Base-by-base conservation (phyloP, 2,888 invertebrate species). In the Melolontha melolontha region DNA sequence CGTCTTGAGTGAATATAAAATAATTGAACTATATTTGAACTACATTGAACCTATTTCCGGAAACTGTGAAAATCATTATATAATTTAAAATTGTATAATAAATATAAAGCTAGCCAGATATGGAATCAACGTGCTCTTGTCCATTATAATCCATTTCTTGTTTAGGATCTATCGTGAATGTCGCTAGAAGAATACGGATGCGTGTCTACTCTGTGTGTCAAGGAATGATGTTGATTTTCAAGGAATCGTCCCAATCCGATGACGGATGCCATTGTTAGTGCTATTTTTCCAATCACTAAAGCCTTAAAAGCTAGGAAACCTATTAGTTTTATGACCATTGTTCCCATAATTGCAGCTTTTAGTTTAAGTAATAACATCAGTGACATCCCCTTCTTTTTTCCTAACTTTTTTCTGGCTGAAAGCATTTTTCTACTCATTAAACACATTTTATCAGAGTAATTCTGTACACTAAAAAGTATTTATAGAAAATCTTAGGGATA, bases 261-360 rank as follows among this genome's bases (percentile, higher is more conserved):
- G 70, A 94, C 87, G 68, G 88, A 89, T 62, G 93, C 90, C 72
- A 94, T 88, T 65, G 93, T 85, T 17, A 95, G 86, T 2, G 94
- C 94, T 70, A 94, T 89, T 86, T 95, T 95, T 76, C 93, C 93
- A 75, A 94, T 87, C 78, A 94, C 84, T 74, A 95, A 86, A 71
- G 94, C 94, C 87, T 95, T 94, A 87, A 94, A 88, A 47, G 94
- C 93, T 51, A 94, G 87, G 71, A 94, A 86, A 64, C 93, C 94
- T 77, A 94, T 88, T 75, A 86, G 87, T 74, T 91, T 94, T 67
- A 94, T 87, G 77, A 91, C 90, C 74, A 94, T 84, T 34, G 94
- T 94, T 76, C 93, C 89, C 72, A 94, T 86, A 34, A 91, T 90
- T 73, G 92, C 92, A 68, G 89, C 90, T 86, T 94, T 94, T 81